Base-by-base conservation (phyloP, 2,888 invertebrate genomes). In the Deilephila porcellus region DNA sequence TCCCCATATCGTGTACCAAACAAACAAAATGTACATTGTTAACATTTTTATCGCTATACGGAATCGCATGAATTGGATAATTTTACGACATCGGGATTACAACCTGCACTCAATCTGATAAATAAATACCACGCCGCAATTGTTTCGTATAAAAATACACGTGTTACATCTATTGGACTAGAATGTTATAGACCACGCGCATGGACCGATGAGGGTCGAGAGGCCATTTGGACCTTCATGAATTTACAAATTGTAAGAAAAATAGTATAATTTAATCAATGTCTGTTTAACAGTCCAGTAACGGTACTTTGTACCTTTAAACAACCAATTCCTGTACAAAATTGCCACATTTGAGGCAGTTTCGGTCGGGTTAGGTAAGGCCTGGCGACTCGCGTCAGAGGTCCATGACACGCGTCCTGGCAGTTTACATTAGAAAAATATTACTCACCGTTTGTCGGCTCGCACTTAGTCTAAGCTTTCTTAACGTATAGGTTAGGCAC, bases 401-500 rank as follows among this genome's bases (percentile, higher is more conserved):
- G 25, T 6, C 67, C 52, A 45, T 25, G 67, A 17, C 25, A 17
- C 67, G 56, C 6, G 19, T 56, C 20, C 37, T 45, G 25, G 67
- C 52, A 25, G 45, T 52, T 29, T 56, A 56, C 56, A 67, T 52
- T 67, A 67, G 11, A 67, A 67, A 67, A 67, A 67, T 67, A 67
- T 64, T 34, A 72, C 72, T 67, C 59, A 64, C 72, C 56, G 56
- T 59, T 52, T n/a, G 20, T 52, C 72, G 72, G 34, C 37, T 17
- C 25, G 56, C 56, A 56, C 56, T 72, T 72, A 72, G 14, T 56
- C 72, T 67, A 56, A 64, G 59, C 59, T 59, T 60, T 19, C 59
- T 71, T 71, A 71, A 64, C 72, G 56, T 20, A 67, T 45, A 67
- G 29, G 37, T 64, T 79, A 82, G 83, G 86, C 86, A 85, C 83